Percentiles rank a stretch among this genome's conserved stretches.
These are phyloP conservation scores for Ephialtes manifestator DNA, from an alignment of 2,888 invertebrate genomes.

Conservation along the genomic window DNA sequence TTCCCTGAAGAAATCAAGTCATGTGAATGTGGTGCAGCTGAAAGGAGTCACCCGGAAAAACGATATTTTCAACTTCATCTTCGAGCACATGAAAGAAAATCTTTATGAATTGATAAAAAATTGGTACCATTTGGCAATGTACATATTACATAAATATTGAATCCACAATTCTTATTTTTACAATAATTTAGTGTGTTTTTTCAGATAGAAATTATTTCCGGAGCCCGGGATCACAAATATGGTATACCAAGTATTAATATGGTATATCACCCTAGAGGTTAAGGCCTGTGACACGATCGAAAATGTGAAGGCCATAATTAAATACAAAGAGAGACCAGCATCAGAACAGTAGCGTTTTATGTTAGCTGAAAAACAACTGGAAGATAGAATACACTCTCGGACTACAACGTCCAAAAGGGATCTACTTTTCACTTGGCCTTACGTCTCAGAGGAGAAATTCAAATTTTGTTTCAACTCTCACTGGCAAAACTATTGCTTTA, in stretches of 20 bases:
- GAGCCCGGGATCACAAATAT: constrained; percentile 98
- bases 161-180: neutral
- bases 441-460: too few relatives aligned
- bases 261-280: too few relatives aligned
- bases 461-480: too few relatives aligned
- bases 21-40: constrained; percentile 98
- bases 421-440: too few relatives aligned
- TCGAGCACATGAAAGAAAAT: constrained; percentile 99
- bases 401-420: too few relatives aligned
- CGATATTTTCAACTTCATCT: constrained; percentile 99
- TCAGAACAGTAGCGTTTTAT: too few relatives aligned
- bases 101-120: constrained; percentile 99
- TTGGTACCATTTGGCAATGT: constrained; percentile 88
- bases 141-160: neutral
- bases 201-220: constrained; percentile 92
- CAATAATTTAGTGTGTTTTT: constrained; percentile 69
- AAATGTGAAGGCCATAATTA: too few relatives aligned
- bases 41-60: constrained; percentile 99
- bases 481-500: too few relatives aligned
- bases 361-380: too few relatives aligned
- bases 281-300: too few relatives aligned
- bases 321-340: too few relatives aligned
- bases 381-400: too few relatives aligned
- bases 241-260: constrained; percentile 95
- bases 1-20: constrained; percentile 98